A percentile compares a stretch with the other conserved stretches of the same genome.
phyloP scores from a whole-genome alignment of 2,113 vertebrate species.

The Leucoraja erinaceus region DNA sequence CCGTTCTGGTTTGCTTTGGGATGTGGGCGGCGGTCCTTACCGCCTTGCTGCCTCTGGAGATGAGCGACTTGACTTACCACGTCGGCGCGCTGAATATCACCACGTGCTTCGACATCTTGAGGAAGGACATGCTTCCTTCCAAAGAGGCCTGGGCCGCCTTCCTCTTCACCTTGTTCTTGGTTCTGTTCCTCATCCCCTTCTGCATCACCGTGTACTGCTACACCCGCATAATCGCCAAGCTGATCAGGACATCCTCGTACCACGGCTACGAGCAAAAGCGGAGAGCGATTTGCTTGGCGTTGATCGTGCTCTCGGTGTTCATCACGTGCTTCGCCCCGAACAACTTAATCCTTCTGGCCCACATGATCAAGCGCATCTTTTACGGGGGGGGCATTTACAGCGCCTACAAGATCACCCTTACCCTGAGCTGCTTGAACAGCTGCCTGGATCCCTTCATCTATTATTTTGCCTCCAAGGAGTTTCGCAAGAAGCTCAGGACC shows the following conservation, averaged over 20 bases:
- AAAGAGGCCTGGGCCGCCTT: slow-evolving; percentile 65
- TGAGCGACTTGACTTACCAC: slow-evolving; percentile 66
- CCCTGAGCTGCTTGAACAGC: slow-evolving; percentile 82
- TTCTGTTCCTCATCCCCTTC: slow-evolving; percentile 75
- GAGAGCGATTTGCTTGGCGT: slow-evolving; percentile 64
- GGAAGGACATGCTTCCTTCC: slow-evolving; percentile 70
- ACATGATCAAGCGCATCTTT: slow-evolving; percentile 66
- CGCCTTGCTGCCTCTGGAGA: slow-evolving; percentile 68
- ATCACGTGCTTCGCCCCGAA: slow-evolving; percentile 78
- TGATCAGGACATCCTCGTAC: slow-evolving; percentile 51
- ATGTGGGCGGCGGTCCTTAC: slow-evolving; percentile 68
- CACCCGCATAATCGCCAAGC: slow-evolving; percentile 63
- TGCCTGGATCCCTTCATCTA: slow-evolving; percentile 91
- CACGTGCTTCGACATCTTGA: slow-evolving; percentile 88
- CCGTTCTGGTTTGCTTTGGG: slow-evolving; percentile 54
- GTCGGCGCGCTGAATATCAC: slow-evolving; percentile 65
- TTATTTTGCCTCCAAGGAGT: slow-evolving; percentile 86
- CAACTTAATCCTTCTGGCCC: slow-evolving; percentile 73
- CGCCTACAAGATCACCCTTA: slow-evolving; percentile 78
- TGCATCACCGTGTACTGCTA: slow-evolving; percentile 79
- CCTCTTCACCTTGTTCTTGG: slow-evolving; percentile 61
- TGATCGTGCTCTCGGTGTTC: slow-evolving; percentile 71
- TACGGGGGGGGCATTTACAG: slow-evolving; percentile 58
- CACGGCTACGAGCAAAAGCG: slow-evolving; percentile 55
- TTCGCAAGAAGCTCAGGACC: slow-evolving; percentile 67